These are phyloP conservation scores for Tyria jacobaeae DNA, from an alignment of 2,888 invertebrate species.

Conservation along the genomic window DNA sequence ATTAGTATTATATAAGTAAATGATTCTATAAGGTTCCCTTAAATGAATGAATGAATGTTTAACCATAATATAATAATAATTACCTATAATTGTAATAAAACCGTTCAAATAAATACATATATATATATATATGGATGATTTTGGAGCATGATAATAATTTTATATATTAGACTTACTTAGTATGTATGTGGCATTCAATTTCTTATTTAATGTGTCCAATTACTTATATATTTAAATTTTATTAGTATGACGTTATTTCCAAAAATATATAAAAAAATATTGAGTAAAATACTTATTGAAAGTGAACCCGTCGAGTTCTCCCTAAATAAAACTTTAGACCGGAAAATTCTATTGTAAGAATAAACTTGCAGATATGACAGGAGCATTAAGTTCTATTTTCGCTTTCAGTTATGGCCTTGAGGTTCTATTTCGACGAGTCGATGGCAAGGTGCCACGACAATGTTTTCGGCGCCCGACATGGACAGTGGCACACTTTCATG, in stretches of 20 bases:
- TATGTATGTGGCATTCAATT: too few species aligned
- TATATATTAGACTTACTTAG: too few species aligned
- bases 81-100: too few species aligned
- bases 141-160: too few species aligned
- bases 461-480: constrained; percentile 68
- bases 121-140: too few species aligned
- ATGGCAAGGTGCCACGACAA: constrained; percentile 80
- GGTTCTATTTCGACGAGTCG: constrained; percentile 69
- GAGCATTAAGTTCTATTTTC: constrained; percentile 69
- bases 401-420: constrained; percentile 80
- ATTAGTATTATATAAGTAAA: constrained; percentile 41
- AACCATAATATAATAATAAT: too few species aligned
- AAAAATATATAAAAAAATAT: too few species aligned
- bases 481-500: constrained; percentile 75
- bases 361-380: constrained; percentile 46
- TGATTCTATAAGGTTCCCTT: constrained; percentile 22
- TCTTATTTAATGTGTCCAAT: neutral
- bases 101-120: neutral
- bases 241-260: neutral
- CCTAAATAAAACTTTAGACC: constrained; percentile 28
- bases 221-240: neutral
- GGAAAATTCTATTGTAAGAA: constrained; percentile 34
- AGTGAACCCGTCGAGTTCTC: neutral
- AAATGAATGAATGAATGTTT: too few species aligned
- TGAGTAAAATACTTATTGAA: neutral